phyloP scores from a whole-genome alignment of 2,797 vertebrate species.

The Trachurus trachurus region DNA sequence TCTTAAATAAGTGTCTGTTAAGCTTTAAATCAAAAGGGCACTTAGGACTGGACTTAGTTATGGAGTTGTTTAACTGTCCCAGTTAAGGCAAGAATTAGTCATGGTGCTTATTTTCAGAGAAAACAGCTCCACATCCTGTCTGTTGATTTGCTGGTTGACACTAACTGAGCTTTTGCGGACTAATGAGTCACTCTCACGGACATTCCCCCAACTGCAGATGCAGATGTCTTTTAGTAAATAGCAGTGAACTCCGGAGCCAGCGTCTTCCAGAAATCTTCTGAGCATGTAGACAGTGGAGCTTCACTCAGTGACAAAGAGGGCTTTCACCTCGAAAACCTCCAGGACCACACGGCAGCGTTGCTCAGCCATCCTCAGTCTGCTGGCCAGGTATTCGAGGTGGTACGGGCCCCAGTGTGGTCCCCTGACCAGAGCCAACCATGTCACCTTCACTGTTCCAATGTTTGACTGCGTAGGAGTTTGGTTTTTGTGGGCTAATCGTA shows the following conservation, averaged over 20 bases:
- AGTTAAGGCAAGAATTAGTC: conserved; percentile 57
- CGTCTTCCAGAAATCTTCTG: conserved; percentile 66
- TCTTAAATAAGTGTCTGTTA: conserved; percentile 67
- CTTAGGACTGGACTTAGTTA: conserved; percentile 35
- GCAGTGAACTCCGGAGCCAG: conserved; percentile 31
- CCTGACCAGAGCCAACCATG: conserved; percentile 74
- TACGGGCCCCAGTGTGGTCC: conserved; percentile 72
- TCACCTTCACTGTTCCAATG: conserved; percentile 74
- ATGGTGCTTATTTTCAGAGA: conserved; percentile 73
- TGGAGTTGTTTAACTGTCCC: conserved; percentile 45
- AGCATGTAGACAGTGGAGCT: conserved; percentile 58
- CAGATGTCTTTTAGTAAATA: conserved; percentile 73
- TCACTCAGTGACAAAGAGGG: conserved; percentile 72
- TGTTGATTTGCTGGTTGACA: conserved; percentile 69
- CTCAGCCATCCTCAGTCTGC: conserved; percentile 46
- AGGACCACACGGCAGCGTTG: conserved; percentile 67
- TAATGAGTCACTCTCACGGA: conserved; percentile 70
- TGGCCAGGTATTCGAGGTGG: conserved; percentile 49
- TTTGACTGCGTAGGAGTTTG: conserved; percentile 53
- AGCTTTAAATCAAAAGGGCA: conserved; percentile 65
- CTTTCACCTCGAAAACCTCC: conserved; percentile 72
- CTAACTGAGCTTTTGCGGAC: conserved; percentile 56
- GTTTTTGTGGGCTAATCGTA: conserved; percentile 53
- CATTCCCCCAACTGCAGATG: conserved; percentile 63
- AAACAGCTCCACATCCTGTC: conserved; percentile 71